Conservation (phyloP, 2,113 vertebrate species). For the Pycnonotus jocosus region DNA sequence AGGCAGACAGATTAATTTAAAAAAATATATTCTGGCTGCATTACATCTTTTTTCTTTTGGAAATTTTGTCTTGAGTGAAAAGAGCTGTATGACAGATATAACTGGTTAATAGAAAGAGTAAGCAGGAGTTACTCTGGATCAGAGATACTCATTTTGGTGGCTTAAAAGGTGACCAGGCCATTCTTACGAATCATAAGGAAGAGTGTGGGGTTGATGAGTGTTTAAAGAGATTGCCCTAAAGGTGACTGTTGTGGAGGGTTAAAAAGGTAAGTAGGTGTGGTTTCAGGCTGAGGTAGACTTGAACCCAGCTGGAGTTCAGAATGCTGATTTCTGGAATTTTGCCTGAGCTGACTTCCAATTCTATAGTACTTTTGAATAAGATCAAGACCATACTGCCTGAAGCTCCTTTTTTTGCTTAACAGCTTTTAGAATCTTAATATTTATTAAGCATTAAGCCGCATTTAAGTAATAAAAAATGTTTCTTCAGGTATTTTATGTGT, state of each 20-base stretch:
- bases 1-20: background rate
- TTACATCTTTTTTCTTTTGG: background rate
- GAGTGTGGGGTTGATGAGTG: fast-evolving
- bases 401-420: background rate
- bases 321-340: background rate
- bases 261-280: background rate
- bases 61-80: background rate
- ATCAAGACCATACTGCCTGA: background rate
- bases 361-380: background rate
- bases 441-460: background rate
- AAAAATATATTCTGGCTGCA: background rate
- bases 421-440: background rate
- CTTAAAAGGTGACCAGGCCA: background rate
- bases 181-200: fast-evolving
- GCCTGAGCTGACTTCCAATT: background rate
- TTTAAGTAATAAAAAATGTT: background rate
- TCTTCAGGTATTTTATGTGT: background rate
- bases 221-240: background rate
- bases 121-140: background rate
- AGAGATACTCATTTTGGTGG: background rate
- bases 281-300: background rate
- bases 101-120: background rate
- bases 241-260: background rate
- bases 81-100: background rate
- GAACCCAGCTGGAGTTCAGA: background rate